Base-by-base conservation (phyloP, 2,888 invertebrate species). In the Ernsta delagoae region DNA sequence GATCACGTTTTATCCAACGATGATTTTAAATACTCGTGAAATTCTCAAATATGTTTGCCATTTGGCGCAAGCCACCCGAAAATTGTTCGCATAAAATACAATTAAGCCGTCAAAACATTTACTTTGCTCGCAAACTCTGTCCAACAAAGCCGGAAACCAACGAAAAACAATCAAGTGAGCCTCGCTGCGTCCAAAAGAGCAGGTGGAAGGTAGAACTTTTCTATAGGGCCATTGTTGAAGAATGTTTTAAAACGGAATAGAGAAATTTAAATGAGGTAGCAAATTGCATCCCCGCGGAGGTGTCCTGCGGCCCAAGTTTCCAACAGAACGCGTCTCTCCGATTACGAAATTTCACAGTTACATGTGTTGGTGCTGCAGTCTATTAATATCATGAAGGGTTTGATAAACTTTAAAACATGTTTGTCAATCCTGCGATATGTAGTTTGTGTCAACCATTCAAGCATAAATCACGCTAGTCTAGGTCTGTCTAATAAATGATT, bases 241-340 rank as follows among this genome's bases (percentile, higher is more conserved):
- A 69, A 69, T 62, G 62, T 62, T 69, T 69, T 43, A 63, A 69
- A 69, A 24, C 62, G 59, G 63, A 69, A 69, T 63, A 69, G 59
- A 69, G 63, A 69, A 69, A 69, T 69, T 69, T 69, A 69, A 69
- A 69, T 69, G 68, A 69, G 68, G 68, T 63, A 63, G 62, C 62
- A 69, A 69, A 69, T 69, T 59, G 57, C 63, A 63, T 69, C 50
- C 59, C 68, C 36, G 31, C 4, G 62, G 50, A 50, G 57, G 50
- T 62, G 48, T 68, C 68, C 61, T 68, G 57, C 68, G 68, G 31
- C 41, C 68, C 56, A 57, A 53, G 11, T 12, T 56, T 62, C 24
- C 48, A 66, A 50, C 60, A 60, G 34, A 66, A 59, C 50, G 31
- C 60, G 50, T 45, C 54, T 56, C 56, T 36, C 67, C n/a, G n/a